These are phyloP conservation scores for Hybos culiciformis DNA, from an alignment of 2,888 invertebrate genomes.

Conservation along the genomic window DNA sequence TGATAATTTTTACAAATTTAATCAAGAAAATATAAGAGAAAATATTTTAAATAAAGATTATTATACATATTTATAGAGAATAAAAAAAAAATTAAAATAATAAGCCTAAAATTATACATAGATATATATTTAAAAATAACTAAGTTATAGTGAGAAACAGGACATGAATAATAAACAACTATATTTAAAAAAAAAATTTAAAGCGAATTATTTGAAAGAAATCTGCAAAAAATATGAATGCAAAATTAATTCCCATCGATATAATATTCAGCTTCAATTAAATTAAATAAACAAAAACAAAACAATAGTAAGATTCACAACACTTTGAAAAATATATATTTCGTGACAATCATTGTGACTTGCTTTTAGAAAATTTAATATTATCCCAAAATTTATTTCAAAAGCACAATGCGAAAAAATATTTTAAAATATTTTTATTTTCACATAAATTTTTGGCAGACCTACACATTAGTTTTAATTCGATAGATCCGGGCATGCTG, in stretches of 20 bases:
- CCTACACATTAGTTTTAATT: no score
- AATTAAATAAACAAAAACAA: slow-evolving; percentile 7
- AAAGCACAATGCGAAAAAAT: no score
- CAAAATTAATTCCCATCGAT: slow-evolving; percentile 1
- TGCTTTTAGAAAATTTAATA: no score
- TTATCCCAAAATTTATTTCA: no score
- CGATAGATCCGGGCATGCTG: no score
- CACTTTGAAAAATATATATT: no score
- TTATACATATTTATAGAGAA: slow-evolving; percentile 9
- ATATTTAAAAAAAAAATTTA: no score
- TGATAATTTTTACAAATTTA: slow-evolving; percentile 17
- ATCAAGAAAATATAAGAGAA: slow-evolving; percentile 8
- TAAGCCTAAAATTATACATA: background rate
- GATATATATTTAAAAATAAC: slow-evolving; percentile 12
- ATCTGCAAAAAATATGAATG: background rate
- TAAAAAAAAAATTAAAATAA: slow-evolving; percentile 4
- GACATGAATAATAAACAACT: no score
- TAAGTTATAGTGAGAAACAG: no score
- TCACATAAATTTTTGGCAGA: no score
- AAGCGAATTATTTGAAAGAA: background rate
- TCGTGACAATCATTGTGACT: no score
- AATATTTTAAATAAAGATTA: slow-evolving; percentile 7
- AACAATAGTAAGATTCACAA: slow-evolving; percentile 5
- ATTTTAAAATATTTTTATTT: no score
- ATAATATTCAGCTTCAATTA: slow-evolving; percentile 13